Evolutionary conservation across 2,797 vertebrate species (phyloP), one percentile per base, ranked within the genome.

Genomic region (Mormyrops boulengeri): DNA sequence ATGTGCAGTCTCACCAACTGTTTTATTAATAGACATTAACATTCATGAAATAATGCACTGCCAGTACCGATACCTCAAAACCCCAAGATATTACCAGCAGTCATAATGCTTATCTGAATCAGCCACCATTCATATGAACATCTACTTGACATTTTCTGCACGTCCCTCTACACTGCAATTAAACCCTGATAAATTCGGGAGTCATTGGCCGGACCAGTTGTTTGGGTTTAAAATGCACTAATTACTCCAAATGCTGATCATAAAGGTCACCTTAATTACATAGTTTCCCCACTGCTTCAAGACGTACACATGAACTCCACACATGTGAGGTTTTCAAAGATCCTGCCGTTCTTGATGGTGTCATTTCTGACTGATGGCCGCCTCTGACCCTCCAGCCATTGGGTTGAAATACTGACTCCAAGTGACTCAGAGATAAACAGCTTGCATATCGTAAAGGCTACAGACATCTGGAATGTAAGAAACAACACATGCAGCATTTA

Each of bases 261-360:
- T 88, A 88, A 86, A 87, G 26, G 44, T 89, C 49, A 73, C 52
- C 62, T 17, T 9, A 82, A 44, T 80, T 26, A 88, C 69, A 62
- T 19, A 26, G 66, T 30, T 73, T 69, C 55, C 73, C 55, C 84
- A 41, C 66, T 88, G 62, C 52, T 69, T 22, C 44, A 55, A 52
- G 47, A 85, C 60, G 62, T 52, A 44, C 34, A 88, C 60, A 22
- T 73, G 50, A 89, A 89, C 57, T 86, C 90, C 88, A 91, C 55
- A 60, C 88, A 80, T 55, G 44, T 69, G 90, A 69, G 55, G 87
- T 9, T 88, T 57, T 88, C 90, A 91, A 91, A 90, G 91, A 90
- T 89, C 89, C 89, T 89, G 90, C 88, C 88, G 91, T 86, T 91
- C 87, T 85, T 86, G 89, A 77, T 87, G 91, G 89, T 80, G 34